phyloP scores from a whole-genome alignment of 1,140 invertebrate genomes.

The Danaus melanippus region DNA sequence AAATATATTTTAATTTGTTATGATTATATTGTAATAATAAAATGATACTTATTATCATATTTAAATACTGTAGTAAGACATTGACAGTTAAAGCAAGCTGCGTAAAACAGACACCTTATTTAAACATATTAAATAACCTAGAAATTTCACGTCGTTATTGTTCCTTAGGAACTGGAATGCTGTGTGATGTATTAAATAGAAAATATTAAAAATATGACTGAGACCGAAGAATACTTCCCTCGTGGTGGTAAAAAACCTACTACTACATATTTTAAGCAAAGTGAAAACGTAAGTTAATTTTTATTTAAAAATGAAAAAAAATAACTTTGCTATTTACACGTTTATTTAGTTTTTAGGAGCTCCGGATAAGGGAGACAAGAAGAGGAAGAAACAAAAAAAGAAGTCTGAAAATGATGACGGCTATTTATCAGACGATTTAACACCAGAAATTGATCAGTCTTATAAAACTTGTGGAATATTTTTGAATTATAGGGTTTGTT shows the following conservation, averaged over 20 bases:
- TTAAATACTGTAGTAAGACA: background rate
- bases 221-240: slow-evolving; percentile 68
- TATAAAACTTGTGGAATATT: slow-evolving; percentile 54
- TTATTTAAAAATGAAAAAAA: too few species aligned
- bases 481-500: slow-evolving; percentile 55
- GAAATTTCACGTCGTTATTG: slow-evolving; percentile 7
- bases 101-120: slow-evolving; percentile 2
- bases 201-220: slow-evolving; percentile 25
- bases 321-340: too few species aligned
- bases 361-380: slow-evolving; percentile 47
- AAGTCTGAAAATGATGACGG: slow-evolving; percentile 55
- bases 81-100: slow-evolving; percentile 4
- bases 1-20: background rate
- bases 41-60: too few species aligned
- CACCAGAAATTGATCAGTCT: slow-evolving; percentile 38
- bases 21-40: background rate
- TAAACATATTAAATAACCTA: slow-evolving; percentile 8
- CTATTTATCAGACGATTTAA: slow-evolving; percentile 57
- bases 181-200: slow-evolving; percentile 3
- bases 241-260: slow-evolving; percentile 70
- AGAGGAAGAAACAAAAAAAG: slow-evolving; percentile 59
- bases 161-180: background rate
- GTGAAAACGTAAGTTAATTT: slow-evolving; percentile 56
- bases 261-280: slow-evolving; percentile 53
- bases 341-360: slow-evolving; percentile 59